Percentiles rank a stretch among this genome's conserved stretches.
Evolutionary conservation across 2,113 vertebrate species (phyloP).

Genomic region (Ciconia stormi): DNA sequence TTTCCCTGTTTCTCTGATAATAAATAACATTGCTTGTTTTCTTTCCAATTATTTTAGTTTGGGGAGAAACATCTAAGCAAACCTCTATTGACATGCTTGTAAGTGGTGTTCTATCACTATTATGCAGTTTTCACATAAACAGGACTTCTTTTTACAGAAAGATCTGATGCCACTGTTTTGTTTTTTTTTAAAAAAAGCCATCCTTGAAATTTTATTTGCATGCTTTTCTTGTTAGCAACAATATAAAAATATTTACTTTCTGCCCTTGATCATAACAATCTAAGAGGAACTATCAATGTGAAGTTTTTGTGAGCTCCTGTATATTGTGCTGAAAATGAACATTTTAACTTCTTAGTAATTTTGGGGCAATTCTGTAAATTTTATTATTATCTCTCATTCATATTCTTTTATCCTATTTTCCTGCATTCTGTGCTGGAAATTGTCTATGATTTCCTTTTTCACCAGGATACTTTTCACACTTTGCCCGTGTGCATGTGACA

Average conservation of each 20-base stretch:
- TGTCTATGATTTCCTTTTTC: background rate
- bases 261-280: background rate
- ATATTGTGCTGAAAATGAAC: background rate
- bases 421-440: background rate
- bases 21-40: background rate
- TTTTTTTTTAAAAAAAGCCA: background rate
- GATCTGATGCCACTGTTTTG: background rate
- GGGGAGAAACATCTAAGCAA: background rate
- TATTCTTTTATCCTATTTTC: background rate
- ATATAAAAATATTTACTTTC: background rate
- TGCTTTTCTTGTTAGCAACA: background rate
- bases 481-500: fast-evolving
- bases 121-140: background rate
- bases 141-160: background rate
- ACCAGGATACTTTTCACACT: background rate
- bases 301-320: background rate
- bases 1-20: background rate
- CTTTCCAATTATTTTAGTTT: background rate
- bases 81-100: background rate
- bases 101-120: background rate
- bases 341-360: background rate
- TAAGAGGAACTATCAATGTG: background rate
- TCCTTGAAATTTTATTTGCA: background rate
- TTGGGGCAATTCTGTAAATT: background rate
- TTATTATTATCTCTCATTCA: background rate